Percentiles rank a stretch among this genome's conserved stretches.
phyloP scores from a whole-genome alignment of 2,797 vertebrate genomes.

The Petrocephalus sullivani region DNA sequence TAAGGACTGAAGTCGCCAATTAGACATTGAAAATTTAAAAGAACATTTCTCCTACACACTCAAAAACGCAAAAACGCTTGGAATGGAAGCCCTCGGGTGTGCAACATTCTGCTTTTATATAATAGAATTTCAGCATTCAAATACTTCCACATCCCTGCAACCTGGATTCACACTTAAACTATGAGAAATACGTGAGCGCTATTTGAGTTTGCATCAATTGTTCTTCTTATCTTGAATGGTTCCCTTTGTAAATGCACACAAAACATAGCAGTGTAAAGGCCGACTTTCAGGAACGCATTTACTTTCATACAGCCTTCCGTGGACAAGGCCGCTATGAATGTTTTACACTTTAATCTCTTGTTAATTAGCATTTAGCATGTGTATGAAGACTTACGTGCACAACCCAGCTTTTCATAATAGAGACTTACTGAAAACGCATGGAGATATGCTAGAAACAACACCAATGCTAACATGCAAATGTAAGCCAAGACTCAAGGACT shows the following conservation, averaged over 20 bases:
- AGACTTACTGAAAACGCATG: neutral
- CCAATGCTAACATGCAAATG: neutral
- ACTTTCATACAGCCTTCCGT: neutral
- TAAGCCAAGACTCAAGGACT: neutral
- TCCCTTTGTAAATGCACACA: neutral
- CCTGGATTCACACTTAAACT: neutral
- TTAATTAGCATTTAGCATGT: neutral
- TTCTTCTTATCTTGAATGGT: neutral
- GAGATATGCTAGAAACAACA: neutral
- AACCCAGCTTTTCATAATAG: neutral
- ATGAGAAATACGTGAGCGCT: neutral
- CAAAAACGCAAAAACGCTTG: neutral
- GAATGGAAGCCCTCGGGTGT: neutral
- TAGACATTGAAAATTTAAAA: neutral
- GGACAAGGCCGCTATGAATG: neutral
- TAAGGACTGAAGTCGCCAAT: neutral
- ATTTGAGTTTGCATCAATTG: neutral
- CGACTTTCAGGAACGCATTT: neutral
- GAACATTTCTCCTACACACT: neutral
- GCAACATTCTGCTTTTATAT: neutral
- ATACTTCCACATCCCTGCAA: neutral
- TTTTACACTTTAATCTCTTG: neutral
- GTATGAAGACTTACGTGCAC: neutral
- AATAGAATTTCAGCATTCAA: neutral
- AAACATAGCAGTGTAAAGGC: neutral